phyloP scores from a whole-genome alignment of 1,140 invertebrate genomes.

The Ceratitis capitata region DNA sequence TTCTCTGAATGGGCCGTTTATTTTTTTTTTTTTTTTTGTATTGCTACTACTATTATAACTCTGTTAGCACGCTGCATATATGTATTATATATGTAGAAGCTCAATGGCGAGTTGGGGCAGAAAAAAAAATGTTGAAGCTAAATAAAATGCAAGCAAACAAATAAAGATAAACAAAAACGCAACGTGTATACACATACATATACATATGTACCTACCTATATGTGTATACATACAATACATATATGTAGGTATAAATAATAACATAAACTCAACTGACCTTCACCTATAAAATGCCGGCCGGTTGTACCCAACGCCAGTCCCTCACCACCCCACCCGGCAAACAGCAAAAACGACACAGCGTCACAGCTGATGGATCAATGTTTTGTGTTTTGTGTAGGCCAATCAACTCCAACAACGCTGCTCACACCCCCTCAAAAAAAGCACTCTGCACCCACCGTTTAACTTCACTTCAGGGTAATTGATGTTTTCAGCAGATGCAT shows the following conservation, averaged over 20 bases:
- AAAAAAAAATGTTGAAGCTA: too few species aligned
- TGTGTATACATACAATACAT: neutral
- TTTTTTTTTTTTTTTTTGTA: too few species aligned
- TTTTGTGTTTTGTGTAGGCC: neutral
- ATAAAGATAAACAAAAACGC: too few species aligned
- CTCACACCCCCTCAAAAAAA: neutral
- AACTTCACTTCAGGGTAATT: neutral
- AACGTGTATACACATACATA: neutral
- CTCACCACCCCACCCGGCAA: too few species aligned
- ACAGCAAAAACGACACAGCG: neutral
- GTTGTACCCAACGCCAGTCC: neutral
- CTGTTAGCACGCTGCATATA: too few species aligned
- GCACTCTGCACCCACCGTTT: neutral
- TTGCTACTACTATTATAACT: too few species aligned
- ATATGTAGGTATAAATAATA: neutral
- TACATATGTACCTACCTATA: neutral
- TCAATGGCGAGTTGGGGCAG: too few species aligned
- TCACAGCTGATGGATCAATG: neutral
- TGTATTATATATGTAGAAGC: too few species aligned
- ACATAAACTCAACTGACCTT: constrained; percentile 10
- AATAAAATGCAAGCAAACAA: too few species aligned
- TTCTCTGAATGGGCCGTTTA: too few species aligned
- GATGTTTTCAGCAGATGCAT: neutral
- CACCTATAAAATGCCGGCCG: constrained; percentile 23
- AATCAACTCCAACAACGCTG: neutral